Evolutionary conservation across 1,140 invertebrate genomes (phyloP), one percentile per base, ranked within the genome.

Genomic region (Cataglyphis hispanica): DNA sequence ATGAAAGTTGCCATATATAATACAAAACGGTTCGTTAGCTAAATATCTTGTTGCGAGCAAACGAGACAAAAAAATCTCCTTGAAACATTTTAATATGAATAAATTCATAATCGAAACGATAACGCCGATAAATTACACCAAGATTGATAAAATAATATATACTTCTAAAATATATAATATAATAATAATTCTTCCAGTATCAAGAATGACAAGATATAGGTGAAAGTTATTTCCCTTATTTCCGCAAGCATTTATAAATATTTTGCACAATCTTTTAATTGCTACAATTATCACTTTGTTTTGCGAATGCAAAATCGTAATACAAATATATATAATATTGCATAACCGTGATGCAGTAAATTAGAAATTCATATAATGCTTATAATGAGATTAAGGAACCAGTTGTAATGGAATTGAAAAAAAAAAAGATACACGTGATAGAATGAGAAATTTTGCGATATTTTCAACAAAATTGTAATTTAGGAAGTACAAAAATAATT

Each of bases 1-100:
- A 90, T 87, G 85, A 89, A 89, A 90, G 88, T 89, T 89, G 61
- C 31, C 10, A 11, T 16, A 37, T 34, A 56, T 67, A 58, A 56
- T 43, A 60, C 43, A 60, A 50, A 40, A 13, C 25, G 46, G 22
- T 56, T 84, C 61, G 46, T 56, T 75, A 80, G 34, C 67, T 60
- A 66, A 85, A 89, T 84, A 84, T 64, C 61, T 37, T 43, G 61
- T 50, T 64, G 69, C 66, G 64, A 43, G 61, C 22, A 50, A 80
- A 70, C 87, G 53, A 27, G 56, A 80, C 80, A 75, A 87, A 84
- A 40, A 63, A 69, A 60, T 2, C 27, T 8, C 0, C 31, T 19
- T 19, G 19, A 40, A 11, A 40, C 61, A 58, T 80, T 80, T 67
- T 34, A 77, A 81, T 25, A 25, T 13, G 5, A 77, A 50, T 50